A percentile compares a stretch with the other conserved stretches of the same genome.
These are phyloP conservation scores for Penelope pileata DNA, from an alignment of 2,113 vertebrate genomes.

Conservation along the genomic window DNA sequence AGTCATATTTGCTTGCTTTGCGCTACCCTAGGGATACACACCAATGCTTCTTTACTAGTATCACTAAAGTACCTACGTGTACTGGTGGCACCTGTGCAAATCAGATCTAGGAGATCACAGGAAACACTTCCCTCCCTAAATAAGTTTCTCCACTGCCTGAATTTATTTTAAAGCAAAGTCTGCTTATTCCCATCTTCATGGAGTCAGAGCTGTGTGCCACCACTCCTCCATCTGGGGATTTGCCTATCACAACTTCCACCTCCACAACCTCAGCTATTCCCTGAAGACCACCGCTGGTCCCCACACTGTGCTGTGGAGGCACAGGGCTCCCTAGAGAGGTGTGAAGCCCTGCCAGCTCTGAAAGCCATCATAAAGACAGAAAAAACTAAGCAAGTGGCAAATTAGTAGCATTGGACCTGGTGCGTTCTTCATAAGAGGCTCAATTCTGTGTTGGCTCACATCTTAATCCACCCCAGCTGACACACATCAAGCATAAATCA, in stretches of 20 bases:
- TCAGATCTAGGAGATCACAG: not conserved
- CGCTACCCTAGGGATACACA: not conserved
- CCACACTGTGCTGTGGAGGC: not conserved
- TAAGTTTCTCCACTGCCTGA: not conserved
- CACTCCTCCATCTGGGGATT: not conserved
- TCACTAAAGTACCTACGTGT: not conserved
- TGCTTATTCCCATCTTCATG: not conserved
- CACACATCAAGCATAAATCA: conserved; percentile 3
- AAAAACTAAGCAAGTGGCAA: not conserved
- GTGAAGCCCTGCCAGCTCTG: not conserved
- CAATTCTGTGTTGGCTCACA: not conserved
- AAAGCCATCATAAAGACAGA: not conserved
- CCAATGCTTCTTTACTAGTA: not conserved
- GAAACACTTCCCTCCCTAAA: not conserved
- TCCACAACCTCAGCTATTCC: not conserved
- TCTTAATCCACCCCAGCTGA: conserved; percentile 12
- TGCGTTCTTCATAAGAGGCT: not conserved
- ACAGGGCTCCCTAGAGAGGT: not conserved
- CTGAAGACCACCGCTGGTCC: not conserved
- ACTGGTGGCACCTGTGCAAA: not conserved
- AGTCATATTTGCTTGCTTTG: not conserved
- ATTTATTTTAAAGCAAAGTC: not conserved
- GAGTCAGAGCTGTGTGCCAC: not conserved
- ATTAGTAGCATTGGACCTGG: not conserved
- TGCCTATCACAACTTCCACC: not conserved